Percentiles rank a stretch among this genome's conserved stretches.
Conservation (phyloP, 2,797 vertebrate genomes). For the Enteromius argenteus region DNA sequence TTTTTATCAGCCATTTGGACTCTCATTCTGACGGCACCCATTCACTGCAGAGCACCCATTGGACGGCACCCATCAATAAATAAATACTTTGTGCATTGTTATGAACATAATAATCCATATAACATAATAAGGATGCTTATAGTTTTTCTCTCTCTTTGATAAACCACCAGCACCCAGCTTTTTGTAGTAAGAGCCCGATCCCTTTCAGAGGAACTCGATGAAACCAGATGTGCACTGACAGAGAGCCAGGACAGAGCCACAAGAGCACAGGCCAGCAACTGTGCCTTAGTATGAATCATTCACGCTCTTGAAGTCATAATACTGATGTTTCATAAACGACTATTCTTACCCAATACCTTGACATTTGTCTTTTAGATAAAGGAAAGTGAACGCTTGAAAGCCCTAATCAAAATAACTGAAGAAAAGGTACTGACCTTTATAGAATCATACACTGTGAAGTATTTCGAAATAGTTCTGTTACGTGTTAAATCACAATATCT, state of each 20-base stretch:
- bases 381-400: slow-evolving; percentile 75
- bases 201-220: slow-evolving; percentile 78
- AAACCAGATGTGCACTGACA: slow-evolving; percentile 68
- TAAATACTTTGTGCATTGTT: not conserved
- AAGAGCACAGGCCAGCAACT: slow-evolving; percentile 68
- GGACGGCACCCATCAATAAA: not conserved
- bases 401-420: slow-evolving; percentile 73
- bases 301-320: not conserved
- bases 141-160: not conserved
- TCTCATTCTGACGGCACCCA: not conserved
- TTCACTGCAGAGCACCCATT: not conserved
- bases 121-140: not conserved
- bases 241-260: slow-evolving; percentile 74
- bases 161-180: slow-evolving; percentile 70
- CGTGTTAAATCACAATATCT: not conserved
- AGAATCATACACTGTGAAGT: not conserved
- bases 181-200: slow-evolving; percentile 69
- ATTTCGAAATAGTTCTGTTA: not conserved
- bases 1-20: not conserved
- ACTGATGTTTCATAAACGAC: not conserved
- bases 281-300: slow-evolving; percentile 71
- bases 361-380: slow-evolving; percentile 68
- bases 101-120: not conserved
- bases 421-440: slow-evolving; percentile 71
- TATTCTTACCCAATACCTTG: slow-evolving; percentile 17